phyloP scores from a whole-genome alignment of 2,888 invertebrate species.

The Nomada hirtipes region DNA sequence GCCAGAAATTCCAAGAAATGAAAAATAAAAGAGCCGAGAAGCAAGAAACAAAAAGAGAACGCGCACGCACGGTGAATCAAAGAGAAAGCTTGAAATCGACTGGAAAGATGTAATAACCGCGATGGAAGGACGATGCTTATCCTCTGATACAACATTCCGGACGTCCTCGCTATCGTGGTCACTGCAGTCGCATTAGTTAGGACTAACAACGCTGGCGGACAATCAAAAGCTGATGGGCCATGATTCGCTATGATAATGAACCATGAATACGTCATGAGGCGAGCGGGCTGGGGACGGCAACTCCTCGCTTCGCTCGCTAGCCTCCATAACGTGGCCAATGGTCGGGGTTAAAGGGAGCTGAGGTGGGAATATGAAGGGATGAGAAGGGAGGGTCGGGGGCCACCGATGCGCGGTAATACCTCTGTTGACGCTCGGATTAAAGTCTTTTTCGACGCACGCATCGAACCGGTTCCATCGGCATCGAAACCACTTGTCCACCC shows the following conservation, averaged over 20 bases:
- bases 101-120: constrained; percentile 48
- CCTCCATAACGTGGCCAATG: constrained; percentile 72
- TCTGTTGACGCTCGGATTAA: constrained; percentile 77
- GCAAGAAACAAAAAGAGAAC: not conserved
- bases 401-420: constrained; percentile 73
- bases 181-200: constrained; percentile 83
- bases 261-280: constrained; percentile 83
- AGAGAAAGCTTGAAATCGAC: constrained; percentile 3
- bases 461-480: constrained; percentile 31
- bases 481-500: constrained; percentile 1
- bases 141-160: constrained; percentile 71
- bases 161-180: constrained; percentile 76
- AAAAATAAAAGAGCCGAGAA: too few relatives aligned
- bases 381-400: constrained; percentile 69
- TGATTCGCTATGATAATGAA: constrained; percentile 85
- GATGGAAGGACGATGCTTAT: constrained; percentile 64
- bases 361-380: constrained; percentile 69
- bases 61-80: constrained; percentile 1
- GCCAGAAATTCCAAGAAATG: not conserved
- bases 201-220: constrained; percentile 84
- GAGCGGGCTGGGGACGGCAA: constrained; percentile 82
- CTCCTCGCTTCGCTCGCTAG: constrained; percentile 81
- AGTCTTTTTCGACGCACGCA: constrained; percentile 68
- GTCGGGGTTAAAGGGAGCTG: constrained; percentile 69
- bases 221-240: constrained; percentile 85